These are phyloP conservation scores for Limenitis arthemis DNA, from an alignment of 2,888 invertebrate genomes.

Conservation along the genomic window DNA sequence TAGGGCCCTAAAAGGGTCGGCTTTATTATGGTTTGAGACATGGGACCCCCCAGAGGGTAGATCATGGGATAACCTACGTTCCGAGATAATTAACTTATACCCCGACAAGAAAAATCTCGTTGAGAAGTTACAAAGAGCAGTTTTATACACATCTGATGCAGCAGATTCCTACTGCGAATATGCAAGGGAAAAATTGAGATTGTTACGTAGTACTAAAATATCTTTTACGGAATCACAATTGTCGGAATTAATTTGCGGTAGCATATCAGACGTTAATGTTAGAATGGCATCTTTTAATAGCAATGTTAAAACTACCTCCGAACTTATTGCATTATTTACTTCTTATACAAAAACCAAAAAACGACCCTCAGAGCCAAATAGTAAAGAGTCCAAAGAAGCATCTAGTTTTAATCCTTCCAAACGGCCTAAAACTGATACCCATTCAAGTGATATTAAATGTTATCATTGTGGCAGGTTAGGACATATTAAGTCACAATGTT, in stretches of 20 bases:
- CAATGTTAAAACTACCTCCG: slow-evolving; percentile 20
- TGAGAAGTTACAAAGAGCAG: slow-evolving; percentile 21
- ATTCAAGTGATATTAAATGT: slow-evolving; percentile 9
- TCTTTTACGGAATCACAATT: slow-evolving; percentile 18
- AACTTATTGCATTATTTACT: slow-evolving; percentile 24
- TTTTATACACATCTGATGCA: slow-evolving; percentile 19
- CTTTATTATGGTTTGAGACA: slow-evolving; percentile 25
- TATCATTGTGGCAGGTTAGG: slow-evolving; percentile 9
- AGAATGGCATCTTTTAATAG: slow-evolving; percentile 28
- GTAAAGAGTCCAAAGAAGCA: neutral
- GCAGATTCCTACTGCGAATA: slow-evolving; percentile 25
- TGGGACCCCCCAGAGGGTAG: too few relatives aligned
- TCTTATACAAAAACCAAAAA: slow-evolving; percentile 23
- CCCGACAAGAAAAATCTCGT: slow-evolving; percentile 24
- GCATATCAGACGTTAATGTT: slow-evolving; percentile 22
- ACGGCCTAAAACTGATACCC: neutral
- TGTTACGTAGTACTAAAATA: slow-evolving; percentile 18
- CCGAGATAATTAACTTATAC: slow-evolving; percentile 15
- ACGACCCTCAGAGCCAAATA: slow-evolving; percentile 6
- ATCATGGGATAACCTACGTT: slow-evolving; percentile 23
- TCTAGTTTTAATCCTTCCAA: neutral
- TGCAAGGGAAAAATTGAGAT: slow-evolving; percentile 24
- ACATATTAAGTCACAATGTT: slow-evolving; percentile 6
- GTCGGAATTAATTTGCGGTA: slow-evolving; percentile 23
- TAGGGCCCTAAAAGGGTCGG: slow-evolving; percentile 27